Base-by-base conservation (phyloP, 2,797 vertebrate genomes). In the Bovichtus diacanthus region DNA sequence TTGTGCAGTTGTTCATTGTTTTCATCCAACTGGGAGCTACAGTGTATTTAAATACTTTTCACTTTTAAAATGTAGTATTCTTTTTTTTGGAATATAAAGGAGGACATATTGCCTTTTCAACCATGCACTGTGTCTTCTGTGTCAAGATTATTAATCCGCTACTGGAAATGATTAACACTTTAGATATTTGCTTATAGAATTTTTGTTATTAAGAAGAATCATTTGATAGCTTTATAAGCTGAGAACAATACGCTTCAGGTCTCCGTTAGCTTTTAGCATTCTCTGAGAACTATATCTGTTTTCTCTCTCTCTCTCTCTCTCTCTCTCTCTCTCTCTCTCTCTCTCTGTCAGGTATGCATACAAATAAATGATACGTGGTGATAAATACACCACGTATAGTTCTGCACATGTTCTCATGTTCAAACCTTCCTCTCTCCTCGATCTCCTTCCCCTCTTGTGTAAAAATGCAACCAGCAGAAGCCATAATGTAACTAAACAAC, bases 1-100 rank as follows among this genome's bases (percentile, higher is more conserved):
- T 85, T 79, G 79, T 89, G 90, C 82, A 83, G 78, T 90, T 90
- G 86, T 83, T 86, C 67, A 86, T 88, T 90, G 91, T 76, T 85
- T 77, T 59, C 31, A 83, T 80, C 74, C 83, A 68, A 75, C 76
- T 77, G 80, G 76, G 78, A 88, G 65, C 59, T 67, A 23, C 67
- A 58, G 80, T 67, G 55, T 76, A 68, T 68, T 83, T 51, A 73
- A 68, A 65, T 70, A 66, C 67, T 68, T 80, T 70, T 2, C 70
- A 82, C 67, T 68, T 80, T 70, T 2, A 70, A 82, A 82, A 83
- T 70, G 50, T 18, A 68, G 51, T 31, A 23, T 71, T 63, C 27
- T 59, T 41, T 9, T 12, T 12, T 27, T 66, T 21, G 67, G 74
- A 79, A 80, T 81, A 47, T 81, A 64, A 34, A 54, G 59, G 23